Base-by-base conservation (phyloP, 1,140 invertebrate genomes). In the Drosophila repletoides region DNA sequence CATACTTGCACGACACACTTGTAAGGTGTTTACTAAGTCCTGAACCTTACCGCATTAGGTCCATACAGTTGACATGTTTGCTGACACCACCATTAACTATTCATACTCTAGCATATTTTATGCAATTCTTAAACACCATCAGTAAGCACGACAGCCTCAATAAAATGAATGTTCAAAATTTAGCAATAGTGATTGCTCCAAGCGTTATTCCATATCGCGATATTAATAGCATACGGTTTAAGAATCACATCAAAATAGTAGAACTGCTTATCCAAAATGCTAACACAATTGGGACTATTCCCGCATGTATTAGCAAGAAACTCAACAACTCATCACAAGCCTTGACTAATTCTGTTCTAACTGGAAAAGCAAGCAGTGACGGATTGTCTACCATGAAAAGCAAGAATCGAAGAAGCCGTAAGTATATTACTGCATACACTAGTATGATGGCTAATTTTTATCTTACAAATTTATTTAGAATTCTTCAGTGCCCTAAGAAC, bases 121-220 rank as follows among this genome's bases (percentile, higher is more conserved):
- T 95, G 92, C 92, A 92, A 74, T 94, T 95, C 75, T 88, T 95
- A 14, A 90, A 92, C 58, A 91, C 92, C 40, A 92, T 96, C 6
- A 91, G 94, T 3, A 76, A 86, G n/a, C 89, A 93, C 72, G 91
- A 92, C 31, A 92, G 93, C n/a, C 91, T 92, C 21, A 97, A 97
- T 88, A 94, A 95, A 90, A 97, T 97, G 96, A 93, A 93, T 74
- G 91, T 93, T 36, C 93, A 93, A 36, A 97, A 97, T 90, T 90
- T 97, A 29, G 94, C 96, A 0, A 94, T 96, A 69, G 94, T 97
- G 9, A 90, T 97, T 84, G 94, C 95, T 2, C 96, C 96, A 7
- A 96, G 95, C 88, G 91, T 97, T 36, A 95, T 97, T 93, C 95
- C 95, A n/a, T 83, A 95, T 15, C 91, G 93, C 48, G 89, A 93